These are phyloP conservation scores for Pyrgus malvae DNA, from an alignment of 2,888 invertebrate species.

Conservation along the genomic window DNA sequence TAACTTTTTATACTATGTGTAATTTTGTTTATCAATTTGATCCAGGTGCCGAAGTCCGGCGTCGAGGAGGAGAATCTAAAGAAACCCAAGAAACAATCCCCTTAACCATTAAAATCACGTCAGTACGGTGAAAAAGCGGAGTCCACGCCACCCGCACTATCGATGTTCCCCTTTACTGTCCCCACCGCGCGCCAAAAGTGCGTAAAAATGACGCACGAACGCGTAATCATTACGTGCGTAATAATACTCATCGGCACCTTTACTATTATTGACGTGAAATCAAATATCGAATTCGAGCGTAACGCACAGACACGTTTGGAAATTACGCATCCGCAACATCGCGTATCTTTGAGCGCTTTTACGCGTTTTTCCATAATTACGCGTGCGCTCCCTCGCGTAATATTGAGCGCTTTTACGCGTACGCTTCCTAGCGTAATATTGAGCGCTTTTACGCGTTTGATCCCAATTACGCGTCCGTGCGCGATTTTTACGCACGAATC, in stretches of 20 bases:
- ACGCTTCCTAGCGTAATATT: slow-evolving; percentile 3
- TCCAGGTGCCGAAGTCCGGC: slow-evolving; percentile 68
- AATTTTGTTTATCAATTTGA: neutral
- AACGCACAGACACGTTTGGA: neutral
- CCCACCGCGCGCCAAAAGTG: slow-evolving; percentile 28
- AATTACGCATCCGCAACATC: too few relatives aligned
- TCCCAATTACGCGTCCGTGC: slow-evolving; percentile 15
- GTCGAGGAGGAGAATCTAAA: slow-evolving; percentile 92
- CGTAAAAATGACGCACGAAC: slow-evolving; percentile 26
- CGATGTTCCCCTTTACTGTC: slow-evolving; percentile 39
- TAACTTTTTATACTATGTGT: too few relatives aligned
- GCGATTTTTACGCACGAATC: slow-evolving; percentile 29
- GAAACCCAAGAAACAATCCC: slow-evolving; percentile 88
- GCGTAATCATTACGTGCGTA: slow-evolving; percentile 12
- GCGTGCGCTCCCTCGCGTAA: slow-evolving; percentile 1
- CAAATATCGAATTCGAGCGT: neutral
- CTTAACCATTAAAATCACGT: slow-evolving; percentile 82
- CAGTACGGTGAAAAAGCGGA: slow-evolving; percentile 75
- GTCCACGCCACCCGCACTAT: slow-evolving; percentile 40
- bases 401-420: neutral
- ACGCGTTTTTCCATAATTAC: neutral
- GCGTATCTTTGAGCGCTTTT: neutral
- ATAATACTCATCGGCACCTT: neutral
- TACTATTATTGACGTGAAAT: slow-evolving; percentile 17
- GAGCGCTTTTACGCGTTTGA: slow-evolving; percentile 28